Evolutionary conservation across 2,888 invertebrate genomes (phyloP).

Genomic region (Trichogramma dendrolimi): DNA sequence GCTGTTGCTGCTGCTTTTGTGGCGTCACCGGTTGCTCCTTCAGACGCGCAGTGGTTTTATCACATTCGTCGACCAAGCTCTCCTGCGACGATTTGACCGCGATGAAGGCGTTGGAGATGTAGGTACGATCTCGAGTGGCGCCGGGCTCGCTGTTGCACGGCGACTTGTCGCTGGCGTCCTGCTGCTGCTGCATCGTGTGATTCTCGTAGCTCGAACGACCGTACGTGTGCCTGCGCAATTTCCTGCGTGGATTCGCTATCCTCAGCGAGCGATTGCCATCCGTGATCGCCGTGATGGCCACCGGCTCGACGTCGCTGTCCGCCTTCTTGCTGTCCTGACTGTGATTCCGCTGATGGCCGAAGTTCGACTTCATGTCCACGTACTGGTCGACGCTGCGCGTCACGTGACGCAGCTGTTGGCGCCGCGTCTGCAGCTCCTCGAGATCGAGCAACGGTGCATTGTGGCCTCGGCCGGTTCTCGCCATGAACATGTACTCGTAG

Average conservation of each 20-base stretch:
- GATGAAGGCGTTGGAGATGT: slow-evolving; percentile 57
- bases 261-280: slow-evolving; percentile 70
- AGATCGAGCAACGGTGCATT: slow-evolving; percentile 66
- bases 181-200: slow-evolving; percentile 56
- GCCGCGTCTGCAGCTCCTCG: slow-evolving; percentile 58
- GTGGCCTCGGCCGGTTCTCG: slow-evolving; percentile 62
- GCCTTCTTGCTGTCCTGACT: background rate
- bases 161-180: slow-evolving; percentile 50
- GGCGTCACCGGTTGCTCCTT: slow-evolving; percentile 52
- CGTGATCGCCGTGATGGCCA: slow-evolving; percentile 67
- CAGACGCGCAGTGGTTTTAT: background rate
- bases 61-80: slow-evolving; percentile 58
- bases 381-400: slow-evolving; percentile 71
- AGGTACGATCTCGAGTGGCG: slow-evolving; percentile 48
- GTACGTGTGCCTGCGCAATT: slow-evolving; percentile 59
- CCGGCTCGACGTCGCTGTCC: slow-evolving; percentile 57
- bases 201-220: slow-evolving; percentile 60
- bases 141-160: slow-evolving; percentile 45
- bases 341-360: slow-evolving; percentile 43
- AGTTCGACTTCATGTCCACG: slow-evolving; percentile 67
- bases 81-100: slow-evolving; percentile 60
- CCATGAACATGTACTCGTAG: slow-evolving; percentile 63
- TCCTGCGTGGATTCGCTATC: slow-evolving; percentile 69
- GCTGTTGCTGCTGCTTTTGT: slow-evolving; percentile 47
- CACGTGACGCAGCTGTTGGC: slow-evolving; percentile 62